Evolutionary conservation across 2,888 invertebrate species (phyloP).

Genomic region (Tipula helvola): DNA sequence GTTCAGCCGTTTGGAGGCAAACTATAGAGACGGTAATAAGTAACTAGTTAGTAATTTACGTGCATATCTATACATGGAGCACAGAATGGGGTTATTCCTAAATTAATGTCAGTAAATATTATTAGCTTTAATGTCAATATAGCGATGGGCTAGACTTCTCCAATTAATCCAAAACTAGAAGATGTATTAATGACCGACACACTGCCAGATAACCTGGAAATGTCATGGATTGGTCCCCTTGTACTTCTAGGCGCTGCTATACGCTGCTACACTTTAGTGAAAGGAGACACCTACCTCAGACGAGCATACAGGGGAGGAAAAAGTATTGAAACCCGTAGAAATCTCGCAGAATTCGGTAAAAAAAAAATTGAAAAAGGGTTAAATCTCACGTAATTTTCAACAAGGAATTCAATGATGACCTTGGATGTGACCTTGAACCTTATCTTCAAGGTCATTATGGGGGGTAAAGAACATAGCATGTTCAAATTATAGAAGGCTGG

Average conservation of each 20-base stretch:
- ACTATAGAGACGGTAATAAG: background rate
- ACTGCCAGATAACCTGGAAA: background rate
- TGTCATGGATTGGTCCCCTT: background rate
- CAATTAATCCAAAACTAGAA: background rate
- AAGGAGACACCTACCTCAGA: too few species aligned
- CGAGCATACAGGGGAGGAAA: too few species aligned
- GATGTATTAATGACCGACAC: background rate
- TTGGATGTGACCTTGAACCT: too few species aligned
- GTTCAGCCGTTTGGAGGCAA: background rate
- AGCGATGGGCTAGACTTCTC: background rate
- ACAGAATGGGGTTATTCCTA: background rate
- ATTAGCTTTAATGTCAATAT: background rate
- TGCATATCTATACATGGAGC: background rate
- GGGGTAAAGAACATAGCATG: too few species aligned
- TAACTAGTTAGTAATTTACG: background rate
- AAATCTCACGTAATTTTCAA: too few species aligned
- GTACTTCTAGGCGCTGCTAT: background rate
- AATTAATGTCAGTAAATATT: background rate
- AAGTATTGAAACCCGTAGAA: too few species aligned
- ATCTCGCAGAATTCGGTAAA: too few species aligned
- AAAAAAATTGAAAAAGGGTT: too few species aligned
- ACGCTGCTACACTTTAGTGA: too few species aligned
- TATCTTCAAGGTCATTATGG: too few species aligned
- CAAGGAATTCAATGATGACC: too few species aligned
- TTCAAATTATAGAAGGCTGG: too few species aligned